Evolutionary conservation across 2,888 invertebrate species (phyloP).

Genomic region (Atethmia centrago): DNA sequence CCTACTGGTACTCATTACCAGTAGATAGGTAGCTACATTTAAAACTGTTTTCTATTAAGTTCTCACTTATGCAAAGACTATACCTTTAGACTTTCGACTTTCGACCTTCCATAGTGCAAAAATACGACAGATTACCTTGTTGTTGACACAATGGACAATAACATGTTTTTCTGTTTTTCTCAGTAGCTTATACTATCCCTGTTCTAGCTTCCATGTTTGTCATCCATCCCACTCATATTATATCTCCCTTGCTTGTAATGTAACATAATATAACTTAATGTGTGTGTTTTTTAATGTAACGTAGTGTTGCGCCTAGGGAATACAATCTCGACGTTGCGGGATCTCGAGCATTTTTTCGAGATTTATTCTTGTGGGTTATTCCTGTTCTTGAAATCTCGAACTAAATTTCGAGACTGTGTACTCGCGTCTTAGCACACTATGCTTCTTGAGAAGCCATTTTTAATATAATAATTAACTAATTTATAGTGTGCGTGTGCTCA

Average conservation of each 20-base stretch:
- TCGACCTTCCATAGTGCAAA: conserved; percentile 2
- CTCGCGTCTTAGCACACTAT: no score
- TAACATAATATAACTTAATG: background rate
- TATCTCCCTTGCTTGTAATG: background rate
- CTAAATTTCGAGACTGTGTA: no score
- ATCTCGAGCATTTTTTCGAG: background rate
- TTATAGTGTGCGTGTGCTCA: no score
- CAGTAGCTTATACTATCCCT: background rate
- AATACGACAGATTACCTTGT: conserved; percentile 21
- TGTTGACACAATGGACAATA: conserved; percentile 43
- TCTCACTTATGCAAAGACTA: background rate
- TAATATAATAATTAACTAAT: no score
- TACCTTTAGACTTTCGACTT: no score
- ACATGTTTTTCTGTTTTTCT: conserved; percentile 40
- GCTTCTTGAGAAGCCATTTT: no score
- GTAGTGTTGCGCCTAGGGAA: background rate
- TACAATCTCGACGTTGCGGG: background rate
- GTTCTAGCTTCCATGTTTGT: background rate
- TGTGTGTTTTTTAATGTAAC: background rate
- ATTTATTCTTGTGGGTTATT: no score
- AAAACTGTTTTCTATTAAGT: background rate
- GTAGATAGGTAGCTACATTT: no score
- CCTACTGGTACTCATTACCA: background rate
- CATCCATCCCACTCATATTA: background rate
- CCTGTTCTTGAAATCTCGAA: no score